A percentile compares a stretch with the other conserved stretches of the same genome.
Conservation (phyloP, 2,113 vertebrate genomes). For the Eubucco bourcierii region DNA sequence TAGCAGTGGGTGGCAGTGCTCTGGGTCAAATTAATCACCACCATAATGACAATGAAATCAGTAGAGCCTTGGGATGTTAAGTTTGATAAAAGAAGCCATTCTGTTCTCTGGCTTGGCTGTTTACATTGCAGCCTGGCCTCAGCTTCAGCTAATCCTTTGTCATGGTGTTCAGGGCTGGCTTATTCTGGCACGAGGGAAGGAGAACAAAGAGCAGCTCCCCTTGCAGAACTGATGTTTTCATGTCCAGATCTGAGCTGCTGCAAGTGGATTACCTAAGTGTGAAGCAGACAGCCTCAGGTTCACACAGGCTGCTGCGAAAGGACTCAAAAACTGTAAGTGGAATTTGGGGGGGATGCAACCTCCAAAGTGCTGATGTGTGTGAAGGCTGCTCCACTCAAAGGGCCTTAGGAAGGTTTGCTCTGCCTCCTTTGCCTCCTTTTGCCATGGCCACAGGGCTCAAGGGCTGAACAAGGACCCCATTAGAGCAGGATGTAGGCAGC, state of each 20-base stretch:
- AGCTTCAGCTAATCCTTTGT: conserved; percentile 53
- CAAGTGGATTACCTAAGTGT: conserved; percentile 35
- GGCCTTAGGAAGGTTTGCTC: not conserved
- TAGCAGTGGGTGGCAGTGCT: conserved; percentile 64
- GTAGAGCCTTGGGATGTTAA: conserved; percentile 66
- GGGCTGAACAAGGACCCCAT: not conserved
- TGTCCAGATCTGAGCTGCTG: not conserved
- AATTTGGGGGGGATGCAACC: not conserved
- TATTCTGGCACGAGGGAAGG: not conserved
- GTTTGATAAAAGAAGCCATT: conserved; percentile 62
- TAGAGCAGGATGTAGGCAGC: not conserved
- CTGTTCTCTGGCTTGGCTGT: conserved; percentile 51
- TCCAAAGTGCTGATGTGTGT: not conserved
- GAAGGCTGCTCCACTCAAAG: not conserved
- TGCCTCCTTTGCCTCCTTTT: not conserved
- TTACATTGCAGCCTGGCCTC: conserved; percentile 36
- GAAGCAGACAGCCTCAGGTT: conserved; percentile 30
- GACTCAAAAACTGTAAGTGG: not conserved
- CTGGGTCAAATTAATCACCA: conserved; percentile 66
- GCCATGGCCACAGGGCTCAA: not conserved
- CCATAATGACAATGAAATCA: conserved; percentile 66
- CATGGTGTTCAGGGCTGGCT: not conserved
- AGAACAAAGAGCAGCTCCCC: conserved; percentile 31
- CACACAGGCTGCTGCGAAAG: not conserved
- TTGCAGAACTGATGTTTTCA: conserved; percentile 21